Base-by-base conservation (phyloP, 1,140 invertebrate species). In the Brachionus sp. region DNA sequence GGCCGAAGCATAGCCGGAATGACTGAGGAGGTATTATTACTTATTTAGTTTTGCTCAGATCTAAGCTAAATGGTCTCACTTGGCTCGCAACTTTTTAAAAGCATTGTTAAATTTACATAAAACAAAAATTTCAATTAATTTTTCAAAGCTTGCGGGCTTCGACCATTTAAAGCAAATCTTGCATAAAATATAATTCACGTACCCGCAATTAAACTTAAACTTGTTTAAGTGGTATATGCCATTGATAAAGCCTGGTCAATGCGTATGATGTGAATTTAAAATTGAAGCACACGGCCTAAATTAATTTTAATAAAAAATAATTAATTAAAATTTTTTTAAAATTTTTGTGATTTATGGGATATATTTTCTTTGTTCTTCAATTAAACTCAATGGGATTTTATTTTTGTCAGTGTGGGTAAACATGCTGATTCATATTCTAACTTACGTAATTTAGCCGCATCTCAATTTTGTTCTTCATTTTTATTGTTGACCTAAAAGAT, bases 1-100 rank as follows among this genome's bases (percentile, higher is more conserved):
- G 84, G 82, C 16, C 80, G 85, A 83, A 42, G 25, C 6, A 85
- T 64, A 35, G 85, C 85, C 39, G 85, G 85, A 29, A 84, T 85
- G 84, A 84, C 62, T 35, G 83, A 84, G 66, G 85, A 85, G 83
- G 84, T 84, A 82, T 70, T 73, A 62, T 37, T 13, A 37, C 0
- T 53, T 16, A 12, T 4, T 29, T 53, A 57, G 19, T 50, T 46
- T 29, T 0, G 23, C 19, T 29, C 62, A 66, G 29, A 10, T 9
- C n/a, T 70, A 16, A 9, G 19, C 3, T 37, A n/a, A n/a, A 73
- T 37, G 37, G 16, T 37, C 25, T 66, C 25, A 4, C n/a, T 66
- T 66, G 62, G 33, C 62, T 66, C 62, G 29, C 50, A 66, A 19
- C 25, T 33, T 33, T 29, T n/a, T n/a, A n/a, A 66, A 66, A 66